A percentile compares a stretch with the other conserved stretches of the same genome.
Evolutionary conservation across 2,888 invertebrate genomes (phyloP).

Genomic region (Sarcophaga caerulescens): DNA sequence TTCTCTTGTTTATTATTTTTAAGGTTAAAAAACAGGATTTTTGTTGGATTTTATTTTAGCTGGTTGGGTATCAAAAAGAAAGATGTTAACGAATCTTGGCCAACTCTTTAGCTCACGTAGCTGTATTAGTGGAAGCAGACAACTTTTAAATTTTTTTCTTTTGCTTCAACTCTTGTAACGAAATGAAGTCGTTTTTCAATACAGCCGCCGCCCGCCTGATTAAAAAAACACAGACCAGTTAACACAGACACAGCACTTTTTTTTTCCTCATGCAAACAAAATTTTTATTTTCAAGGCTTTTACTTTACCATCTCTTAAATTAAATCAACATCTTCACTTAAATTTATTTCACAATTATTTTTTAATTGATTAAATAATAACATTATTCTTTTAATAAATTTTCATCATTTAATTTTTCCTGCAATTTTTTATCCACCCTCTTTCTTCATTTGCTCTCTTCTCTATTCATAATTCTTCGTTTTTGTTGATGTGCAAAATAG

Average conservation of each 20-base stretch:
- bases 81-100: slow-evolving; percentile 37
- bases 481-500: slow-evolving; percentile 58
- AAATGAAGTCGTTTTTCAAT: slow-evolving; percentile 58
- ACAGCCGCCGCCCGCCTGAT: slow-evolving; percentile 62
- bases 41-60: slow-evolving; percentile 7
- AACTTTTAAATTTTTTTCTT: slow-evolving; percentile 20
- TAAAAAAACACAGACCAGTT: slow-evolving; percentile 17
- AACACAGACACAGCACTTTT: slow-evolving; percentile 38
- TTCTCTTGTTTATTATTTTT: slow-evolving; percentile 35
- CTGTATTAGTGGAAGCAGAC: slow-evolving; percentile 19
- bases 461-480: slow-evolving; percentile 6
- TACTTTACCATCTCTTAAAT: slow-evolving; percentile 24
- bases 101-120: slow-evolving; percentile 38
- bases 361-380: slow-evolving; percentile 45
- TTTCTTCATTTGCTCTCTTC: slow-evolving; percentile 34
- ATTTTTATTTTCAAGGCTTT: slow-evolving; percentile 32
- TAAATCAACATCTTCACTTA: neutral
- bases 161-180: slow-evolving; percentile 53
- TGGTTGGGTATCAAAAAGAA: slow-evolving; percentile 32
- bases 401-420: slow-evolving; percentile 31
- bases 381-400: neutral
- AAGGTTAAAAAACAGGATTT: slow-evolving; percentile 65
- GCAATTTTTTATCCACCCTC: slow-evolving; percentile 61
- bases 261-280: slow-evolving; percentile 33
- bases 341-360: slow-evolving; percentile 26